Conservation (phyloP, 2,113 vertebrate genomes). For the Aplodontia rufa region DNA sequence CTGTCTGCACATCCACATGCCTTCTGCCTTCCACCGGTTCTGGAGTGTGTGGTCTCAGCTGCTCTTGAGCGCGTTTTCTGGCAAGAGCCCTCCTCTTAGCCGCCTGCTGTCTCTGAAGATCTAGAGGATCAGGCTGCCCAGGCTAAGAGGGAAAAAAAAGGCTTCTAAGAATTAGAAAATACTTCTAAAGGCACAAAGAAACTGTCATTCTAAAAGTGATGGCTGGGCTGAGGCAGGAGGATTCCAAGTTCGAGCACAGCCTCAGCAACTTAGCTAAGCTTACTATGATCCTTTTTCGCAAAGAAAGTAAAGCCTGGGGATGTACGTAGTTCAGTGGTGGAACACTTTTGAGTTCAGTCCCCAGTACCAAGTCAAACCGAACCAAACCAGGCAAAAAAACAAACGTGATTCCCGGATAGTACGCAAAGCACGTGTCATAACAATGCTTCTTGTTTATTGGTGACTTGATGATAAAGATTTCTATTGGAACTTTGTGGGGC, state of each 20-base stretch:
- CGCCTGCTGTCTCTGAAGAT: conserved; percentile 85
- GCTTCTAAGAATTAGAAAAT: not conserved
- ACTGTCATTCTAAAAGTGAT: not conserved
- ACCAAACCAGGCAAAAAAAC: no score
- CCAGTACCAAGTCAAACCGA: no score
- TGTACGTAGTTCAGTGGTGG: no score
- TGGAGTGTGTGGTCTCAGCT: conserved; percentile 80
- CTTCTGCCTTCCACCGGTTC: conserved; percentile 87
- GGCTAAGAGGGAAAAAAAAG: conserved; percentile 77
- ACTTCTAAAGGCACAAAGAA: not conserved
- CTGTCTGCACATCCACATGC: conserved; percentile 93
- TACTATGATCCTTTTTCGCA: no score
- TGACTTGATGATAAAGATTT: not conserved
- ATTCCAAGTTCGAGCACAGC: no score
- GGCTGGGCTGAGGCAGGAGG: no score
- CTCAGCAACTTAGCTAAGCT: no score
- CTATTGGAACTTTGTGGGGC: not conserved
- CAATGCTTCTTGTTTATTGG: not conserved
- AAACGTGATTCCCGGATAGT: no score
- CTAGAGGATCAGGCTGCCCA: conserved; percentile 77
- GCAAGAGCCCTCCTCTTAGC: conserved; percentile 80
- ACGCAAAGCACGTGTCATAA: not conserved
- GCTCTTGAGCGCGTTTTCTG: conserved; percentile 81
- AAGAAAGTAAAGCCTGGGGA: no score
- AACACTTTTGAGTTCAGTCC: no score